Percentiles rank a stretch among this genome's conserved stretches.
These are phyloP conservation scores for Nasonia giraulti DNA, from an alignment of 1,140 invertebrate species.

Conservation along the genomic window DNA sequence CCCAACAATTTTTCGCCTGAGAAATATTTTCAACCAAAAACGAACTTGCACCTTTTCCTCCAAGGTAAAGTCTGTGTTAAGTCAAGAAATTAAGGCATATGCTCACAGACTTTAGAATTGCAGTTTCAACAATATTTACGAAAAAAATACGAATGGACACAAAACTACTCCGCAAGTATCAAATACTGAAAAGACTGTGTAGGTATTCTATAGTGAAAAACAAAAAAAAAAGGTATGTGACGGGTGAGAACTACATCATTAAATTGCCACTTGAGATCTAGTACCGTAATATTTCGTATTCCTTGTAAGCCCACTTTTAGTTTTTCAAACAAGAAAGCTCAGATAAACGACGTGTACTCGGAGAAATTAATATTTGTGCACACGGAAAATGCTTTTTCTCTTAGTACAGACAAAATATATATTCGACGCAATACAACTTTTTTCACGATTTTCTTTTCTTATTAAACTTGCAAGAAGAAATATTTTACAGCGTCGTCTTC, in stretches of 20 bases:
- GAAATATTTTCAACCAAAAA: neutral
- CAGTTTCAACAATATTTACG: slow-evolving; percentile 1
- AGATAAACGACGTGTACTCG: neutral
- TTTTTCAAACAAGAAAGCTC: slow-evolving; percentile 19
- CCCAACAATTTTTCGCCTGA: neutral
- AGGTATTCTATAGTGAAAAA: neutral
- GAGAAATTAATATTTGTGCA: slow-evolving; percentile 20
- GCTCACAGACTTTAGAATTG: neutral
- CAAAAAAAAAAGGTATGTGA: slow-evolving; percentile 21
- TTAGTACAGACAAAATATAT: slow-evolving; percentile 39
- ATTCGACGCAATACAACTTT: slow-evolving; percentile 27
- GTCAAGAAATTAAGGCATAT: neutral
- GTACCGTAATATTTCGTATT: slow-evolving; percentile 51
- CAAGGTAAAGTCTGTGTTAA: neutral
- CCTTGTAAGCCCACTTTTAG: slow-evolving; percentile 45
- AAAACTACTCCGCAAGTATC: slow-evolving; percentile 23
- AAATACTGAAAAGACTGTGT: slow-evolving; percentile 40
- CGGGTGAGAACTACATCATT: slow-evolving; percentile 30
- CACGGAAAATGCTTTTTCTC: slow-evolving; percentile 14
- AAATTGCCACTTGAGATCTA: slow-evolving; percentile 51
- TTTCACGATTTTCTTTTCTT: slow-evolving; percentile 16
- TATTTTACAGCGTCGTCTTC: slow-evolving; percentile 47
- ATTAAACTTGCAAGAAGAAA: slow-evolving; percentile 44
- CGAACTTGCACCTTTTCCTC: neutral
- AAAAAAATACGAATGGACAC: slow-evolving; percentile 18